These are phyloP conservation scores for Corythucha ciliata DNA, from an alignment of 2,888 invertebrate species.

Conservation along the genomic window DNA sequence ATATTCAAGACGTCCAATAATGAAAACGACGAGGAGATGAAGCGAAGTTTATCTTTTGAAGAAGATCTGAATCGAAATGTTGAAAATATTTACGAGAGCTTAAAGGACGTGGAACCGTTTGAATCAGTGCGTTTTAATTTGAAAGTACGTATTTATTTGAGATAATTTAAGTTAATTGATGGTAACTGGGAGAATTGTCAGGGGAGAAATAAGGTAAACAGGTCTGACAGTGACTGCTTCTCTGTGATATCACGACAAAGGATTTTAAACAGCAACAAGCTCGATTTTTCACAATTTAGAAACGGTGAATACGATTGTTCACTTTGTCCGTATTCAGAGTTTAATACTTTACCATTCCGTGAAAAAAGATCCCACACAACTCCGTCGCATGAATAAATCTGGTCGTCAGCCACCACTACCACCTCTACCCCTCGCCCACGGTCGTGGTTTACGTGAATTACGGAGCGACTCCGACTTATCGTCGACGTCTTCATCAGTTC, in stretches of 20 bases:
- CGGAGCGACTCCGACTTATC: too few species aligned
- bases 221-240: constrained; percentile 29
- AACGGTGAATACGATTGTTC: too few species aligned
- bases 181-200: constrained; percentile 7
- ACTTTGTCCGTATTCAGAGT: too few species aligned
- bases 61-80: constrained; percentile 23
- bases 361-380: too few species aligned
- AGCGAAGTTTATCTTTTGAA: constrained; percentile 27
- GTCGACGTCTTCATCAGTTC: too few species aligned
- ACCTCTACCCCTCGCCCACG: too few species aligned
- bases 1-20: constrained; percentile 20
- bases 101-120: constrained; percentile 17
- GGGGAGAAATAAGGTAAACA: constrained; percentile 18
- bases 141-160: neutral
- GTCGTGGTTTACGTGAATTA: too few species aligned
- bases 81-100: constrained; percentile 28
- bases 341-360: too few species aligned
- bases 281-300: too few species aligned
- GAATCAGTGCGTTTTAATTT: neutral
- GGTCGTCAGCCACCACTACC: too few species aligned
- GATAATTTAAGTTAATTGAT: constrained; percentile 7
- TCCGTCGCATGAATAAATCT: too few species aligned
- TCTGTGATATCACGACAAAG: constrained; percentile 20
- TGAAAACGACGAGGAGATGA: constrained; percentile 16
- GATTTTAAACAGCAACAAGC: constrained; percentile 18